Evolutionary conservation across 2,797 vertebrate genomes (phyloP), one percentile per base, ranked within the genome.

Genomic region (Neosalanx taihuensis): DNA sequence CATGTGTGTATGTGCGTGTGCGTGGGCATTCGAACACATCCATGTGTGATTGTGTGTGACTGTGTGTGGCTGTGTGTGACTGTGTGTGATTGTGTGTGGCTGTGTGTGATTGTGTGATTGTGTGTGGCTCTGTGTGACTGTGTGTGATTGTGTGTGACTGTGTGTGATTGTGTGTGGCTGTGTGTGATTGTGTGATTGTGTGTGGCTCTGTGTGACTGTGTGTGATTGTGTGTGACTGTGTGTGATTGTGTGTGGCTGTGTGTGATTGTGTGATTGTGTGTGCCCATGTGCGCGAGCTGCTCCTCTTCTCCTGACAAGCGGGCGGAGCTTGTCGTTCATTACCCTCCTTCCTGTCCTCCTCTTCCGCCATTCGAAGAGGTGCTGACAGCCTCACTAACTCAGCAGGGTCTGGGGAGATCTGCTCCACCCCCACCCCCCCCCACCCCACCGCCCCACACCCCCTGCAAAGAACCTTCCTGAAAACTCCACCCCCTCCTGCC

Each of bases 1-100:
- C 10, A 29, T 35, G 57, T 46, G 56, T 46, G 68, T 41, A 57
- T 37, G 30, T 61, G 68, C 46, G 53, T 70, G 57, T 61, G 57
- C 59, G 67, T 33, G 67, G 33, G 67, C 31, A 31, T 59, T 30
- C n/a, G 56, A 37, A 15, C 41, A 17, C 30, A 35, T n/a, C 6
- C 17, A 10, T 70, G 18, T 51, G 58, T 12, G 13, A 37, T 26
- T 63, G 58, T 33, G 60, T 12, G 10, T 63, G 46, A 49, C 35
- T 67, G 15, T 29, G 13, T 66, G 18, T 56, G 69, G 56, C 10
- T 35, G 23, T 1, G 9, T 10, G 13, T 67, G 7, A 17, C 77
- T 76, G 76, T 81, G 75, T 63, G 73, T 76, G 26, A 69, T 65
- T 58, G 56, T 66, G 46, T 70, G 72, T 63, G 46, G 41, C 35